phyloP scores from a whole-genome alignment of 1,140 invertebrate genomes.

The Proctacanthus coquilletti region DNA sequence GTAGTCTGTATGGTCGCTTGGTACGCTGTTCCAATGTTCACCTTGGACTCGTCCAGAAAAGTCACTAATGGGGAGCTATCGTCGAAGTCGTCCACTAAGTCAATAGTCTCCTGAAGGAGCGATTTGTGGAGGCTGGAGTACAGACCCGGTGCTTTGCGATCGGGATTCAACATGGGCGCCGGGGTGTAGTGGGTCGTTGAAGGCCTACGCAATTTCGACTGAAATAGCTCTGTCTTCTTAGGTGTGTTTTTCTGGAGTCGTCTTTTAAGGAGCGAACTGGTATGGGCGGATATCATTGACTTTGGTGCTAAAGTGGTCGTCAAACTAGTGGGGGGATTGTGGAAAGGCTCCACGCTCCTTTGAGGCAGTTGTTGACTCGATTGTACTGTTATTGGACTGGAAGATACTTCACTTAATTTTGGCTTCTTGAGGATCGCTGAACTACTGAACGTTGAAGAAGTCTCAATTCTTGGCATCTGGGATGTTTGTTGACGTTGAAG shows the following conservation, averaged over 20 bases:
- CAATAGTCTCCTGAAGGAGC: slow-evolving; percentile 17
- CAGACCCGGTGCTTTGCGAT: slow-evolving; percentile 68
- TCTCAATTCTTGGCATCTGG: too few species aligned
- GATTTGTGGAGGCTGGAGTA: slow-evolving; percentile 36
- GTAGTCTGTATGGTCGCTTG: slow-evolving; percentile 64
- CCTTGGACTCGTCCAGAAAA: slow-evolving; percentile 37
- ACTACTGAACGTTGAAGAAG: too few species aligned
- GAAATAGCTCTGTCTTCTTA: slow-evolving; percentile 31
- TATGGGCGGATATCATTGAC: too few species aligned
- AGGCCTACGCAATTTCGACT: slow-evolving; percentile 39
- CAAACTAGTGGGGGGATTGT: too few species aligned
- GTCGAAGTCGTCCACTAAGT: slow-evolving; percentile 20
- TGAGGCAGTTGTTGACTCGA: too few species aligned
- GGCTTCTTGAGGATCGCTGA: too few species aligned
- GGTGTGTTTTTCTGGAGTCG: slow-evolving; percentile 20
- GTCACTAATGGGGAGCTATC: slow-evolving; percentile 20
- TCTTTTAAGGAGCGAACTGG: slow-evolving; percentile 25
- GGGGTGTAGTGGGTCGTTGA: slow-evolving; percentile 67
- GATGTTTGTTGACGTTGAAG: slow-evolving; percentile 14
- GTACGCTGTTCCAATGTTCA: slow-evolving; percentile 81
- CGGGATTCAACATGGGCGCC: slow-evolving; percentile 80
- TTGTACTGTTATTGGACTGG: too few species aligned
- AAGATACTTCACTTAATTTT: too few species aligned
- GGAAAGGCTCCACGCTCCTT: too few species aligned
- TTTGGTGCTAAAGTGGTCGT: too few species aligned